Evolutionary conservation across 1,140 invertebrate genomes (phyloP), one percentile per base, ranked within the genome.

Genomic region (Heliconius hermathena): DNA sequence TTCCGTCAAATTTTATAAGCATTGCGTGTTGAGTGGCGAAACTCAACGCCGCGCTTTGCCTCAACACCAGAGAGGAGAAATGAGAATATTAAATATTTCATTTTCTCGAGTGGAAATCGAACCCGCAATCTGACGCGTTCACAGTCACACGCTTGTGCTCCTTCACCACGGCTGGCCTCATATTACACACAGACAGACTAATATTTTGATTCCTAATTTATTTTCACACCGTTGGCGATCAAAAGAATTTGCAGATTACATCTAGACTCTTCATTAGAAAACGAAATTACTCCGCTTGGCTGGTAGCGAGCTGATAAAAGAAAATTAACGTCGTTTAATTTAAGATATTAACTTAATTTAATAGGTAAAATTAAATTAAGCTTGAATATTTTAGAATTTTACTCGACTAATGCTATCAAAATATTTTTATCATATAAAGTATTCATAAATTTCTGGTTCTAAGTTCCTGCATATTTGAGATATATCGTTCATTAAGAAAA

Each of bases 191-290:
- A 46, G 41, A 46, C 41, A 46, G 41, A 46, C 41, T 66, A 66
- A 66, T 66, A 66, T 66, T 66, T 66, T 66, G 11, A 66, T 26
- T 66, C 26, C 60, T 29, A 66, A 66, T 29, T 66, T 66, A 66
- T 29, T 66, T 66, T 13, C 22, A 66, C 60, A 26, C 60, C 26
- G 60, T 29, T 6, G 26, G 9, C 60, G 60, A 66, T 72, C 71
- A 41, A 72, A 72, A 41, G 36, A 72, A 41, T 41, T 36, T 38
- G 71, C 3, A 41, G 71, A 72, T 72, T n/a, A 38, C 29, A 72
- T 72, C 71, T 72, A 72, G 20, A 36, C 18, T 72, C 71, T 41
- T 72, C 71, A 72, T 72, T 72, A 72, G 71, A 72, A 72, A 72
- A 41, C 18, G 71, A 72, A 72, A 38, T 72, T 72, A 33, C 71